These are phyloP conservation scores for Drosophila paracracens DNA, from an alignment of 2,888 invertebrate species.

Conservation along the genomic window DNA sequence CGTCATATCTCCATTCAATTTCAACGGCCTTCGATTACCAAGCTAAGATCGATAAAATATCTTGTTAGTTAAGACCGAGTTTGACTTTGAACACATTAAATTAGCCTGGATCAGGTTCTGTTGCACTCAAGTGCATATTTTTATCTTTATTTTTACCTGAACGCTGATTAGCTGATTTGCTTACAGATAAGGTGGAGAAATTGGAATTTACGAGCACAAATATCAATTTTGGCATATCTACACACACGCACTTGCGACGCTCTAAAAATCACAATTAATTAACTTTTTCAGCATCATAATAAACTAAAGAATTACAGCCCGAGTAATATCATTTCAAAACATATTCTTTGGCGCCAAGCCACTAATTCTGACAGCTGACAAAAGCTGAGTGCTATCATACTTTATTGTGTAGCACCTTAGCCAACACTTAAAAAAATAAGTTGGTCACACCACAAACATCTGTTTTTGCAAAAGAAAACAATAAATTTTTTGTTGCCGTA, in stretches of 20 bases:
- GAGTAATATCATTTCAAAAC: background rate
- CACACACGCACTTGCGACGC: background rate
- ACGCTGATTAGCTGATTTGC: background rate
- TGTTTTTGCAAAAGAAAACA: constrained; percentile 31
- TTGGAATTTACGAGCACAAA: background rate
- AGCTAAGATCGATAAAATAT: background rate
- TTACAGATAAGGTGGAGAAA: background rate
- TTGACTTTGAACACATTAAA: background rate
- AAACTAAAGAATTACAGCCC: background rate
- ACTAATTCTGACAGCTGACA: background rate
- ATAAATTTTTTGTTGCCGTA: constrained; percentile 5
- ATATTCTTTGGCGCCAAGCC: background rate
- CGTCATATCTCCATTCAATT: background rate
- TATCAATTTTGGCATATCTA: background rate
- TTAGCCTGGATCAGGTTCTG: background rate
- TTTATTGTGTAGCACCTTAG: background rate
- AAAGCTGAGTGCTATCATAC: constrained; percentile 28
- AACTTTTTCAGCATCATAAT: background rate
- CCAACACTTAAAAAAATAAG: background rate
- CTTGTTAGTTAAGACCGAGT: background rate
- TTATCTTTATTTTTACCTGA: background rate
- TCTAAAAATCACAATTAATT: background rate
- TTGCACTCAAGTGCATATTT: background rate
- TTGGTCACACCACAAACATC: constrained; percentile 44
- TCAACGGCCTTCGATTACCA: background rate